Conservation (phyloP, 1,140 invertebrate genomes). For the Pogonognathellus flavescens region DNA sequence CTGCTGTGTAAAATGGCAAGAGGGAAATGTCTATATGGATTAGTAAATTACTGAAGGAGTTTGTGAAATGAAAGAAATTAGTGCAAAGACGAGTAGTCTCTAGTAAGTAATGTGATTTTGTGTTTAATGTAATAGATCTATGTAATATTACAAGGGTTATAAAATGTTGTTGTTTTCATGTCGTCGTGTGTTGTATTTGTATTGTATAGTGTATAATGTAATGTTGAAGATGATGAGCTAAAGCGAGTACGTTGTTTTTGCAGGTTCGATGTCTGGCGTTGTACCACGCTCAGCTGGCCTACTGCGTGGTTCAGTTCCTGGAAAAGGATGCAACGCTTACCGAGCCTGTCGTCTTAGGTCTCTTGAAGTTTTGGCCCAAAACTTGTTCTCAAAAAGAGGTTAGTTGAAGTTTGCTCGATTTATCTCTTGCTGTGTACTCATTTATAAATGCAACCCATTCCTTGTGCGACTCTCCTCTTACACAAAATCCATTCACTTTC, state of each 20-base stretch:
- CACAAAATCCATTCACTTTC: not conserved
- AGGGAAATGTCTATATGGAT: not conserved
- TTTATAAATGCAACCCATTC: not conserved
- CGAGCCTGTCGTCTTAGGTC: conserved; percentile 93
- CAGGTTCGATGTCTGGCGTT: conserved; percentile 72
- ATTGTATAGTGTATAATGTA: not conserved
- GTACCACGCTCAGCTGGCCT: conserved; percentile 81
- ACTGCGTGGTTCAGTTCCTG: conserved; percentile 99
- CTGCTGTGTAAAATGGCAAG: no score
- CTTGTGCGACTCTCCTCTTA: not conserved
- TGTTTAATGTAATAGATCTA: not conserved
- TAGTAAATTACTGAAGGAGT: not conserved
- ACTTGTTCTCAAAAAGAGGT: conserved; percentile 98
- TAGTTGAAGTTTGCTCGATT: conserved; percentile 52
- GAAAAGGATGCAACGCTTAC: conserved; percentile 98
- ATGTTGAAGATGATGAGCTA: not conserved
- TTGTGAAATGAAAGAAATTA: not conserved
- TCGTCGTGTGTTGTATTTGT: no score
- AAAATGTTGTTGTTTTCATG: no score
- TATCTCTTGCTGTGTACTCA: conserved; percentile 10
- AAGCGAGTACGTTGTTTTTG: conserved; percentile 11
- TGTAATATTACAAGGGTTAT: not conserved
- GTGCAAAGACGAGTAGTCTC: not conserved
- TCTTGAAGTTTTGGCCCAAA: conserved; percentile 99
- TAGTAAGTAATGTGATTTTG: not conserved